Conservation (phyloP, 2,113 vertebrate species). For the Cepphus grylle region DNA sequence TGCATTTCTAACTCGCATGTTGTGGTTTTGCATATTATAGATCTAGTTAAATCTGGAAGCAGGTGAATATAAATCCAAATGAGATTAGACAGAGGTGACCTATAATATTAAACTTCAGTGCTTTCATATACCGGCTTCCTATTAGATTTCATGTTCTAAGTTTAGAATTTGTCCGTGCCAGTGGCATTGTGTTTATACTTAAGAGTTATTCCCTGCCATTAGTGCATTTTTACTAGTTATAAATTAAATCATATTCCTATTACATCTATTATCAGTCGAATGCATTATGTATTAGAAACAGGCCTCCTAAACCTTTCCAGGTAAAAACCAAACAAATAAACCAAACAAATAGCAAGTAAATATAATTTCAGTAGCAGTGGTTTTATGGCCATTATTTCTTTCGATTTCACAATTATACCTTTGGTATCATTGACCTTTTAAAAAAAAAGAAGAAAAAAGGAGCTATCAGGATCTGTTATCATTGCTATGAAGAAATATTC, state of each 20-base stretch:
- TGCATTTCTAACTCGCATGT: not conserved
- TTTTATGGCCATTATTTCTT: not conserved
- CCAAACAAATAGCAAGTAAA: not conserved
- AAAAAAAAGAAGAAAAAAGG: not conserved
- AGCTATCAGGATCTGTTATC: not conserved
- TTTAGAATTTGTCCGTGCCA: not conserved
- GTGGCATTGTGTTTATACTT: not conserved
- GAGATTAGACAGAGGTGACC: not conserved
- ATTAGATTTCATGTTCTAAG: not conserved
- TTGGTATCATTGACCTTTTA: not conserved
- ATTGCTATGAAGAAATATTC: not conserved
- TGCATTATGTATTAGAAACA: not conserved
- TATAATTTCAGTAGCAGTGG: not conserved
- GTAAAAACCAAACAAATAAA: not conserved
- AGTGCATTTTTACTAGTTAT: not conserved
- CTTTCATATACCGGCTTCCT: not conserved
- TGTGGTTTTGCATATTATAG: not conserved
- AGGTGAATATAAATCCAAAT: not conserved
- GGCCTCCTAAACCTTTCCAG: not conserved
- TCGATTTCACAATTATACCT: not conserved
- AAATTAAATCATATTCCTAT: not conserved
- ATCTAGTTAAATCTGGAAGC: not conserved
- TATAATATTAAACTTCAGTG: not conserved
- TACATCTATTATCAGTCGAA: not conserved
- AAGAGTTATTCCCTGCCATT: not conserved